A percentile compares a stretch with the other conserved stretches of the same genome.
Conservation (phyloP, 2,888 invertebrate genomes). For the Microctonus hyperodae region DNA sequence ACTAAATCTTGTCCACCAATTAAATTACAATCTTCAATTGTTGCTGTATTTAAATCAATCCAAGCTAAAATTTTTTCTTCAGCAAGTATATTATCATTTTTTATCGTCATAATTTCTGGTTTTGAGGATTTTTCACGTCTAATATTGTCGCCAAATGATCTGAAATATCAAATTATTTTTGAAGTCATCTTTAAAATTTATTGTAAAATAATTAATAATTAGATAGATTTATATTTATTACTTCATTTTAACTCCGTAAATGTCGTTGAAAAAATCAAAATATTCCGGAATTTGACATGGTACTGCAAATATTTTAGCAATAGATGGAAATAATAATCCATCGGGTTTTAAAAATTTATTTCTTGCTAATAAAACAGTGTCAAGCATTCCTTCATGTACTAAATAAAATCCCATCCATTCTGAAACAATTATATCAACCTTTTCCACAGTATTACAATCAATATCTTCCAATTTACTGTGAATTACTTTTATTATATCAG, state of each 20-base stretch:
- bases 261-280: conserved; percentile 78
- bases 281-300: conserved; percentile 71
- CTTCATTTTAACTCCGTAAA: conserved; percentile 83
- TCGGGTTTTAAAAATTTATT: conserved; percentile 79
- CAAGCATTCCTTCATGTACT: conserved; percentile 94
- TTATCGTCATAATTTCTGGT: conserved; percentile 72
- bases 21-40: conserved; percentile 68
- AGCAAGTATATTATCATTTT: conserved; percentile 69
- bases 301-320: conserved; percentile 72
- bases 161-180: conserved; percentile 33
- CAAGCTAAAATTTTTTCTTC: conserved; percentile 72
- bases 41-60: conserved; percentile 73
- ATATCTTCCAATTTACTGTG: conserved; percentile 82
- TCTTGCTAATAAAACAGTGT: conserved; percentile 84
- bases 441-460: conserved; percentile 68
- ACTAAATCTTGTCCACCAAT: conserved; percentile 71
- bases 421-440: conserved; percentile 89
- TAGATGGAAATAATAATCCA: conserved; percentile 80
- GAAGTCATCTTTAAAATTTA: background rate
- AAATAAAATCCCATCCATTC: conserved; percentile 99
- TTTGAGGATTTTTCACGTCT: conserved; percentile 70
- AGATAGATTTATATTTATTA: conserved; percentile 38
- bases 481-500: conserved; percentile 75
- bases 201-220: conserved; percentile 10
- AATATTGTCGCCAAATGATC: conserved; percentile 69